These are phyloP conservation scores for Mystacornis crossleyi DNA, from an alignment of 2,113 vertebrate species.

Conservation along the genomic window DNA sequence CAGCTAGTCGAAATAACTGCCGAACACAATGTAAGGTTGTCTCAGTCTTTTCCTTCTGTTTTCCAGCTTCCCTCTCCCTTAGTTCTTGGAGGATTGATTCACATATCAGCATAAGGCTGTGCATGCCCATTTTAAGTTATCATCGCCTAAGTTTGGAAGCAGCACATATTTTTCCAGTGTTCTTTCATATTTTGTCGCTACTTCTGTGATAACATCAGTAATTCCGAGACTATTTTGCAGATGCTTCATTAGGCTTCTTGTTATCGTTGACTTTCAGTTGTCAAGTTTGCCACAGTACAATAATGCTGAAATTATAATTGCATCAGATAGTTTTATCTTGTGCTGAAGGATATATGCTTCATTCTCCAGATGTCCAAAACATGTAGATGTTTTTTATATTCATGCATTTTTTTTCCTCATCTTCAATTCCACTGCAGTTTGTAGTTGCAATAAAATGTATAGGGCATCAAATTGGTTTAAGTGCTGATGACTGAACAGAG, in stretches of 20 bases:
- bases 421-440: not conserved
- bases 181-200: not conserved
- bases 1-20: not conserved
- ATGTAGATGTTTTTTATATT: not conserved
- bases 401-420: not conserved
- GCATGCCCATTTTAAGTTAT: not conserved
- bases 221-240: not conserved
- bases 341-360: not conserved
- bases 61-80: not conserved
- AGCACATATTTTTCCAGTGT: not conserved
- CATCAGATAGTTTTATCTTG: not conserved
- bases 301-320: slow-evolving; percentile 22
- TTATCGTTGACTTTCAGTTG: not conserved
- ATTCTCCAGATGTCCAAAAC: not conserved
- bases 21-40: fast-evolving
- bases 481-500: not conserved
- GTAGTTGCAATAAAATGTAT: not conserved
- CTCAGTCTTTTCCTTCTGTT: not conserved
- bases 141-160: not conserved
- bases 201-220: not conserved
- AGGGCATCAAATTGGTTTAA: not conserved
- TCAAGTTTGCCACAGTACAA: not conserved
- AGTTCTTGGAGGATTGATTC: not conserved
- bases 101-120: not conserved
- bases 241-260: slow-evolving; percentile 14